Evolutionary conservation across 2,888 invertebrate genomes (phyloP), one percentile per base, ranked within the genome.

Genomic region (Polymixis flavicincta): DNA sequence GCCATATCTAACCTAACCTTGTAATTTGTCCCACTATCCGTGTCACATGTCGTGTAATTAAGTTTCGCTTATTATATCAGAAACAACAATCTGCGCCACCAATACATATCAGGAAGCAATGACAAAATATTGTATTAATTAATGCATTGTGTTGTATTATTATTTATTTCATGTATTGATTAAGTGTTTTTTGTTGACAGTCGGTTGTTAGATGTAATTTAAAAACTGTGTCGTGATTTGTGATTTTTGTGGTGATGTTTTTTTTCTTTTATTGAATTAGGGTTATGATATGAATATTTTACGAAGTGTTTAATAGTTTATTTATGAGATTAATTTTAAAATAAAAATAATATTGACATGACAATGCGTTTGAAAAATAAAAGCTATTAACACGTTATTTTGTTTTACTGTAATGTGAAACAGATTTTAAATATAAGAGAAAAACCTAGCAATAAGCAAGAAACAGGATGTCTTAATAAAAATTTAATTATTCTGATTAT

Each of bases 1-100:
- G 66, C 85, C 75, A 60, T 32, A 69, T 11, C 37, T 42, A 37
- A 76, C 42, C 61, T 80, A 88, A 87, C 90, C 90, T 92, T 91
- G 90, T 91, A 91, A 90, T 89, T 92, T 88, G 91, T 88, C 85
- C 89, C 88, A 87, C 88, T 91, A 90, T 91, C 89, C 83, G 87
- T 89, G 90, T 92, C 92, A 91, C 86, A 92, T 93, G 91, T 92
- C 90, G 64, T 85, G 83, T 88, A 89, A 92, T 93, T 93, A 92
- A 91, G 90, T 92, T 92, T 91, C 90, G 90, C 90, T 90, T 93
- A 83, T 79, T 89, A 87, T 90, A 88, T 87, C 89, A 80, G 85
- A 87, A 88, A 89, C 88, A 90, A 89, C 87, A 88, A 91, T 92
- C 90, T 86, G 84, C 82, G 84, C 79, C 63, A 72, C 75, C 66